These are phyloP conservation scores for Aplocera efformata DNA, from an alignment of 2,888 invertebrate genomes.

Conservation along the genomic window DNA sequence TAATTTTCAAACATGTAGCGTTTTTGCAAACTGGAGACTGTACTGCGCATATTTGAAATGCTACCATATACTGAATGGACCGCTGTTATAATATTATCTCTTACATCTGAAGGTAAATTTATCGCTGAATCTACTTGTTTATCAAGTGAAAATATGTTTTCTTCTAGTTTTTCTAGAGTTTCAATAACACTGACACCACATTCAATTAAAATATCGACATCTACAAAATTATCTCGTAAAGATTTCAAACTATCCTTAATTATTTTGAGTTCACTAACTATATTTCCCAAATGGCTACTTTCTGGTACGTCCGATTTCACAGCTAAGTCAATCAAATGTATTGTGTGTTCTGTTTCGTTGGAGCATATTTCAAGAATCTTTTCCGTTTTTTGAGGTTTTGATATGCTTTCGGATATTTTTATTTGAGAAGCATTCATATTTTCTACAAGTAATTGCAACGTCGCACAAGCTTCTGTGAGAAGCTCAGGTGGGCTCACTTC, in stretches of 20 bases:
- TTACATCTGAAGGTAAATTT: constrained; percentile 40
- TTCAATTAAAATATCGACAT: constrained; percentile 58
- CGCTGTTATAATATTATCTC: constrained; percentile 64
- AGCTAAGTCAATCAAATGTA: constrained; percentile 67
- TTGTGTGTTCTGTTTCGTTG: constrained; percentile 45
- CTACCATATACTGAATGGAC: constrained; percentile 74
- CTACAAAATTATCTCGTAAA: constrained; percentile 46
- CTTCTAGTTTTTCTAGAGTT: constrained; percentile 65
- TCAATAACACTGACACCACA: constrained; percentile 64
- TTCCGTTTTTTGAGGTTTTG: constrained; percentile 11
- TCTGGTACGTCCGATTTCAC: constrained; percentile 50
- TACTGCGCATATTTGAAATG: constrained; percentile 76
- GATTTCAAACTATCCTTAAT: constrained; percentile 51
- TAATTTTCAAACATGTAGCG: constrained; percentile 68
- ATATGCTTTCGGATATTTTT: constrained; percentile 27
- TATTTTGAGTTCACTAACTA: constrained; percentile 40
- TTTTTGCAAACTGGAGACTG: constrained; percentile 69
- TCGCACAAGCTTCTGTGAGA: constrained; percentile 66
- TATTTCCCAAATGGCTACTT: constrained; percentile 35
- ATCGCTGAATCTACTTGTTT: constrained; percentile 46
- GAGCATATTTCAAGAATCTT: constrained; percentile 25
- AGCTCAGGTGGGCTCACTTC: constrained; percentile 63
- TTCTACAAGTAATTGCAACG: constrained; percentile 56
- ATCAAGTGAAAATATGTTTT: constrained; percentile 62
- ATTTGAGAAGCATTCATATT: constrained; percentile 51